These are phyloP conservation scores for Parazoanthus darwini DNA, from an alignment of 92 coral and sea anemone genomes.

Conservation along the genomic window DNA sequence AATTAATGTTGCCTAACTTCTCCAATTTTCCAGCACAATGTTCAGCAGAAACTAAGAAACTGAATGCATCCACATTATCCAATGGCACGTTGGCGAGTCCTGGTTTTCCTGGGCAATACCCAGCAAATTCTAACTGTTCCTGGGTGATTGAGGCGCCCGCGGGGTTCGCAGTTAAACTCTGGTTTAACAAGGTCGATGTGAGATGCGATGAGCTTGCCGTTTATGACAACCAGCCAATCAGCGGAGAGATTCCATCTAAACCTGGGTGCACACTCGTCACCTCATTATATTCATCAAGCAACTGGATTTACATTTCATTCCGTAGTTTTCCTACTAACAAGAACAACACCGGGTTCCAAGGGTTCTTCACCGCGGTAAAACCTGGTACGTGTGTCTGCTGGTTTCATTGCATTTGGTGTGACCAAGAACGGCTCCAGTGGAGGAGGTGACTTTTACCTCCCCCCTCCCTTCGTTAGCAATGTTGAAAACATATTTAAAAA, in stretches of 20 bases:
- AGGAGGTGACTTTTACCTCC: no score
- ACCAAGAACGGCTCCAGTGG: no score
- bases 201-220: conserved; percentile 13
- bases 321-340: neutral
- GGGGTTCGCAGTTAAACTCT: conserved; percentile 4
- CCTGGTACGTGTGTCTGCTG: neutral
- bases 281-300: conserved; percentile 1
- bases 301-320: neutral
- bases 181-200: conserved; percentile 8
- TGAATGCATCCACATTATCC: neutral
- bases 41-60: neutral
- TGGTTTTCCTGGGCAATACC: conserved; percentile 52
- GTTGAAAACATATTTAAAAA: no score
- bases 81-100: conserved; percentile 63
- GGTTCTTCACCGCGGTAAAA: neutral
- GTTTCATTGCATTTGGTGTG: no score
- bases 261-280: neutral
- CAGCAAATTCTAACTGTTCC: conserved; percentile 56
- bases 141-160: conserved; percentile 68
- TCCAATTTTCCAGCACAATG: conserved; percentile 5
- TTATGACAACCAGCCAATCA: neutral
- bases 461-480: no score
- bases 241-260: neutral
- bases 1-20: neutral
- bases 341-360: conserved; percentile 31